Base-by-base conservation (phyloP, 2,113 vertebrate genomes). In the Pelmatolapia mariae region DNA sequence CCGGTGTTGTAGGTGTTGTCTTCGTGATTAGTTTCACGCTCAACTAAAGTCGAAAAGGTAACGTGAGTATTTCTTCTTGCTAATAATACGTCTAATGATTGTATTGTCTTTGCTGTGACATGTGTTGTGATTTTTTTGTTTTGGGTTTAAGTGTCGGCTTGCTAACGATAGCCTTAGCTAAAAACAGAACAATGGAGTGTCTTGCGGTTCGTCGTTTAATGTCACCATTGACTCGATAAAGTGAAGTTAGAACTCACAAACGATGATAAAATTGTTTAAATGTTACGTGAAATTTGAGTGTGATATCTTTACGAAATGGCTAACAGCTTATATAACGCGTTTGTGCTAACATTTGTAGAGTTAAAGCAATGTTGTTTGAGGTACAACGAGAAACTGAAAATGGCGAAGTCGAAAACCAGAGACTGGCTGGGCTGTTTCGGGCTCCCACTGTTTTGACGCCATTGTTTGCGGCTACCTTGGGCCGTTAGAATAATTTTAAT, bases 101-200 rank as follows among this genome's bases (percentile, higher is more conserved):
- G 15, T 1, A 2, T 16, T 10, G 5, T 43, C 1, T 3, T 22
- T 0, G 43, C 10, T 13, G 24, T 50, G 10, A 24, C 4, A 0
- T 38, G 1, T 10, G 2, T 52, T 4, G 10, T 3, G 79, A 31
- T 36, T 83, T 36, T 83, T 54, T 4, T 63, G 13, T 89, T 16
- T 36, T 53, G 6, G 16, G 66, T 66, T 22, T 59, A 40, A 33
- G 19, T 61, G 26, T 47, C 83, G 15, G 7, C 29, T 6, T 24
- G 82, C 90, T 84, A 86, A 86, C 9, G 33, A 33, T 82, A 71
- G 63, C 87, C 5, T 36, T 90, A 66, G 80, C 89, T 92, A 90
- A 86, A 90, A 92, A 91, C 88, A 89, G 95, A 94, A 96, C 95
- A 96, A 96, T 96, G 61, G 93, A 47, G 5, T 19, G 18, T 52